phyloP scores from a whole-genome alignment of 2,797 vertebrate species.

The Aselliscus stoliczkanus region DNA sequence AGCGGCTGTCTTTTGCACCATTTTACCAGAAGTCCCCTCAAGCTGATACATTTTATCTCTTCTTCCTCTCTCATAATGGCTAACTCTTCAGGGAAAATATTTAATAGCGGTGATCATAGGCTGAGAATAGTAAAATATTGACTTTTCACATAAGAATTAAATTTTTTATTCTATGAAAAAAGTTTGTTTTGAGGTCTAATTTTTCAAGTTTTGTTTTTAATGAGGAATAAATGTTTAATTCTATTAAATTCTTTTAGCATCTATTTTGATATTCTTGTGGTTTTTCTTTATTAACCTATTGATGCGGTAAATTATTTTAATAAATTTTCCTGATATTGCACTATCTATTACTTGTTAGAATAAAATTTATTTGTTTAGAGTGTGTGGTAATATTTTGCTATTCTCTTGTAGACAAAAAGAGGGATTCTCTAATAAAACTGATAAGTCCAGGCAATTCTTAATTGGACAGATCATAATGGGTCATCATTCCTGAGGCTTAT shows the following conservation, averaged over 20 bases:
- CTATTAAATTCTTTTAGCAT: neutral
- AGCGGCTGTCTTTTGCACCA: no score
- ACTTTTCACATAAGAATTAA: neutral
- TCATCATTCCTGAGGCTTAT: no score
- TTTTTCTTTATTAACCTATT: neutral
- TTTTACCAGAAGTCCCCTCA: no score
- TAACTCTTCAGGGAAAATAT: neutral
- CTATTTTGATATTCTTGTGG: neutral
- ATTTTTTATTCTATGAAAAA: neutral
- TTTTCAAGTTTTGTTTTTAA: neutral
- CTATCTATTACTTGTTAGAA: neutral
- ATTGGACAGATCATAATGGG: no score
- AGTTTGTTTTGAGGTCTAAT: neutral
- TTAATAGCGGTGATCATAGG: neutral
- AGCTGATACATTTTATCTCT: neutral
- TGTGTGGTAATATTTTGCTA: neutral
- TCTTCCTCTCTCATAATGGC: neutral
- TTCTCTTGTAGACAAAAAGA: neutral
- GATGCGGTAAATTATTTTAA: neutral
- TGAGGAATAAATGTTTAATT: neutral
- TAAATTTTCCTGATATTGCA: neutral
- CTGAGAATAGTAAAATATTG: neutral
- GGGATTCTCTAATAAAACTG: neutral
- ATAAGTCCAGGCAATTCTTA: neutral
- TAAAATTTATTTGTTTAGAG: neutral